These are phyloP conservation scores for Calephelis nemesis DNA, from an alignment of 1,140 invertebrate species.

Conservation along the genomic window DNA sequence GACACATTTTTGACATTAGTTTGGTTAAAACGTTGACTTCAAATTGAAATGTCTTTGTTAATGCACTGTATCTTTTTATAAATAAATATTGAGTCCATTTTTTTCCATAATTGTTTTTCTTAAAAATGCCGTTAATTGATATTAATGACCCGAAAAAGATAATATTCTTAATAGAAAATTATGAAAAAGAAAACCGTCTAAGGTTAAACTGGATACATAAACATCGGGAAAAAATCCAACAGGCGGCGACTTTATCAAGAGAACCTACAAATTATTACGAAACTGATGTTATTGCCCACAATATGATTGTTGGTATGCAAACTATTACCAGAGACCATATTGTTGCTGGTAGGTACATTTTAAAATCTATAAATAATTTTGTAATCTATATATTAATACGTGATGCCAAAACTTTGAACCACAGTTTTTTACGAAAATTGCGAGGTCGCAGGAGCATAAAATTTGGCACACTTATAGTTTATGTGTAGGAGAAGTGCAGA, in stretches of 20 bases:
- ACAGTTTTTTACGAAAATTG: too few relatives aligned
- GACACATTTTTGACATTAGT: too few relatives aligned
- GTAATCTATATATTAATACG: too few relatives aligned
- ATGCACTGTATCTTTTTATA: too few relatives aligned
- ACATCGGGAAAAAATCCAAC: conserved; percentile 35
- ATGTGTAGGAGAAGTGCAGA: too few relatives aligned
- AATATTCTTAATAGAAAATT: conserved; percentile 56
- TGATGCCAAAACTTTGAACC: too few relatives aligned
- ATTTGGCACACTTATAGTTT: too few relatives aligned
- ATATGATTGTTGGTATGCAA: conserved; percentile 47
- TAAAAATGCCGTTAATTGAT: conserved; percentile 50
- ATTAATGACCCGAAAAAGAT: conserved; percentile 54
- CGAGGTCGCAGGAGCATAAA: too few relatives aligned
- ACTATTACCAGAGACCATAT: conserved; percentile 48
- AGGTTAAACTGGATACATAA: conserved; percentile 57
- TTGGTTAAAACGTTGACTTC: background rate
- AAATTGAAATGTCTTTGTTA: too few relatives aligned
- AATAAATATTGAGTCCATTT: too few relatives aligned
- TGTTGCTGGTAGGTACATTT: conserved; percentile 25
- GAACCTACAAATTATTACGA: conserved; percentile 53
- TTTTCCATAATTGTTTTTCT: conserved; percentile 16
- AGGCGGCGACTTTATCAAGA: conserved; percentile 50
- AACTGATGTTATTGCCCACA: conserved; percentile 47
- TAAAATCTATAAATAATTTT: too few relatives aligned
- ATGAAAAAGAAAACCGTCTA: conserved; percentile 59